Percentiles rank a stretch among this genome's conserved stretches.
phyloP scores from a whole-genome alignment of 1,140 invertebrate species.

The Calycopis cecrops region DNA sequence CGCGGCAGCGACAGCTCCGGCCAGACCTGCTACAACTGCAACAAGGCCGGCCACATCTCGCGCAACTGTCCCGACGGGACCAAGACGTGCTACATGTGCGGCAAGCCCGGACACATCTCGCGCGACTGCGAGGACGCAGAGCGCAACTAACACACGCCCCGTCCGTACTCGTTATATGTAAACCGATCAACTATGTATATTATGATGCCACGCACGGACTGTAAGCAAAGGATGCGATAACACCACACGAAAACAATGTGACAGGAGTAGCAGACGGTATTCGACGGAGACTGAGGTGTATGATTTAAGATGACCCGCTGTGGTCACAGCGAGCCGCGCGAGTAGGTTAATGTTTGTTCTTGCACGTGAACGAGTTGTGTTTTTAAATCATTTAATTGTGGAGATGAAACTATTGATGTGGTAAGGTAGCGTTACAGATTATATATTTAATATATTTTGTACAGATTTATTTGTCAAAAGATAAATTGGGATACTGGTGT shows the following conservation, averaged over 20 bases:
- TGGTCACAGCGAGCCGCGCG: conserved; percentile 46
- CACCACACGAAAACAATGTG: conserved; percentile 61
- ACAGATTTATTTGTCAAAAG: conserved; percentile 76
- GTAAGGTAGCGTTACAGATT: conserved; percentile 75
- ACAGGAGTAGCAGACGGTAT: conserved; percentile 55
- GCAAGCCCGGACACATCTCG: conserved; percentile 92
- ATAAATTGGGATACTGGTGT: conserved; percentile 74
- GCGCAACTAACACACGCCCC: conserved; percentile 76
- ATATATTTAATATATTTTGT: conserved; percentile 77
- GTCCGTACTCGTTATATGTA: conserved; percentile 30
- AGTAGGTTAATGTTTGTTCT: conserved; percentile 70
- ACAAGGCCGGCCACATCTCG: conserved; percentile 91
- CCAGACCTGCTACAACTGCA: conserved; percentile 91
- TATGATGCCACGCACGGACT: conserved; percentile 61
- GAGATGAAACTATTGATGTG: conserved; percentile 71
- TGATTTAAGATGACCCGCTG: conserved; percentile 66
- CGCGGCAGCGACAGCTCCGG: conserved; percentile 75
- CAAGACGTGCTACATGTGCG: conserved; percentile 92
- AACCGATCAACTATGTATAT: conserved; percentile 57
- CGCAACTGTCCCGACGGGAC: conserved; percentile 90
- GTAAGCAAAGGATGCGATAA: conserved; percentile 68
- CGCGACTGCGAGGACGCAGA: conserved; percentile 90
- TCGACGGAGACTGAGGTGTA: conserved; percentile 64
- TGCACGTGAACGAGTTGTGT: conserved; percentile 70
- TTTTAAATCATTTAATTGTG: conserved; percentile 73